Evolutionary conservation across 2,113 vertebrate species (phyloP).

Genomic region (Ciconia stormi): DNA sequence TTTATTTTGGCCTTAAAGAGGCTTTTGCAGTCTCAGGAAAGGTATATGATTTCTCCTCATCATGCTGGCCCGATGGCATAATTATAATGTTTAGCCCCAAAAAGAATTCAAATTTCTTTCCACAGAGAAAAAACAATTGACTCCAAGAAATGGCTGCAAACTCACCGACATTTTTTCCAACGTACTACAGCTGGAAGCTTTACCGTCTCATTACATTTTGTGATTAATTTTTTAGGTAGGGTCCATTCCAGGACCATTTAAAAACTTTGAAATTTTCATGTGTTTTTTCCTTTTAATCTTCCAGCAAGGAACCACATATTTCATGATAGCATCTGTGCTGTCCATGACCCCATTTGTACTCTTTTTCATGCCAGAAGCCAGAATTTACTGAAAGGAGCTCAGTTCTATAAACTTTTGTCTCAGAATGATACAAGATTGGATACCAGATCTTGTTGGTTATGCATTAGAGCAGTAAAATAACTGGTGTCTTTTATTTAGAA

Average conservation of each 20-base stretch:
- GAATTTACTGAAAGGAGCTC: not conserved
- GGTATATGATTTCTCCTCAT: not conserved
- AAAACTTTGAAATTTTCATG: not conserved
- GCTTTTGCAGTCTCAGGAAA: not conserved
- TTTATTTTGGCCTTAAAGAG: not conserved
- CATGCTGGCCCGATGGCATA: not conserved
- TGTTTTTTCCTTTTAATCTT: conserved; percentile 15
- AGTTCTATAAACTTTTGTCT: not conserved
- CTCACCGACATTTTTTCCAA: not conserved
- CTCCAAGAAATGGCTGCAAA: not conserved
- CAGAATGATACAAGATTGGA: not conserved
- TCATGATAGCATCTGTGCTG: conserved; percentile 19
- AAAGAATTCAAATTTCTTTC: not conserved
- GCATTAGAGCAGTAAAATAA: not conserved
- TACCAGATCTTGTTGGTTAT: not conserved
- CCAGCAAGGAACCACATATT: conserved; percentile 1
- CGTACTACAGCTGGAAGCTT: not conserved
- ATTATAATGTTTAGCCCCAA: not conserved
- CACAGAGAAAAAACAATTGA: not conserved
- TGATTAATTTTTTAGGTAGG: not conserved
- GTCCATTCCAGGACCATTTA: not conserved
- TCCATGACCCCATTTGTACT: conserved; percentile 9
- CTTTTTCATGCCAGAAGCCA: conserved; percentile 14
- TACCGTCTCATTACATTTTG: not conserved
- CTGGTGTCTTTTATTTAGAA: not conserved